Conservation (phyloP, 2,797 vertebrate species). For the Pipistrellus pygmaeus region DNA sequence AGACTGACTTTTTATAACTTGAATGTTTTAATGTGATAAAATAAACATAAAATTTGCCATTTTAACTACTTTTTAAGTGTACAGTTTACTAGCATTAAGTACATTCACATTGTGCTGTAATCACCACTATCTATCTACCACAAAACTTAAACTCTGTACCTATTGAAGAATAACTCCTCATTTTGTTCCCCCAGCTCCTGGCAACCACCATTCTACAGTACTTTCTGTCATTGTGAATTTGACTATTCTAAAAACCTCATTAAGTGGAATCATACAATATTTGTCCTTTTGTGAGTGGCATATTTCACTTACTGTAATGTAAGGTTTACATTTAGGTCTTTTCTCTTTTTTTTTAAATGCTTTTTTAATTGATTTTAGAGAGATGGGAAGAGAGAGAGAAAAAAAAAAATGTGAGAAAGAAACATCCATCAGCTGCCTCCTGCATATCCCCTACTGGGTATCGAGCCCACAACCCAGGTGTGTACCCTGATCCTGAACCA, state of each 20-base stretch:
- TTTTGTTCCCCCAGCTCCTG: neutral
- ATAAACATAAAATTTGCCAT: neutral
- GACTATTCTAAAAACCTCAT: neutral
- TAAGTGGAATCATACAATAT: neutral
- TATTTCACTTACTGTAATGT: neutral
- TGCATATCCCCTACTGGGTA: too few relatives aligned
- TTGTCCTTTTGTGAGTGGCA: neutral
- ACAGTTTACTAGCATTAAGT: neutral
- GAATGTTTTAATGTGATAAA: neutral
- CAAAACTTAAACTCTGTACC: neutral
- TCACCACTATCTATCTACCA: neutral
- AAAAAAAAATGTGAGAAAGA: too few relatives aligned
- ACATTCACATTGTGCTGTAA: neutral
- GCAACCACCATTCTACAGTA: neutral
- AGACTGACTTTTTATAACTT: neutral
- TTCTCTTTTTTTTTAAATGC: neutral
- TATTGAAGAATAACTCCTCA: neutral
- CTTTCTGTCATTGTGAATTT: conserved; percentile 8
- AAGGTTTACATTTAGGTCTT: conserved; percentile 21
- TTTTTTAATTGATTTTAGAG: too few relatives aligned
- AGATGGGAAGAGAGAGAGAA: too few relatives aligned
- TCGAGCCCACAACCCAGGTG: too few relatives aligned
- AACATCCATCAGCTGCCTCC: too few relatives aligned
- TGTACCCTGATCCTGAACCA: too few relatives aligned
- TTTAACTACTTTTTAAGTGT: conserved; percentile 3